phyloP scores from a whole-genome alignment of 2,888 invertebrate genomes.

The Heliconius sara region DNA sequence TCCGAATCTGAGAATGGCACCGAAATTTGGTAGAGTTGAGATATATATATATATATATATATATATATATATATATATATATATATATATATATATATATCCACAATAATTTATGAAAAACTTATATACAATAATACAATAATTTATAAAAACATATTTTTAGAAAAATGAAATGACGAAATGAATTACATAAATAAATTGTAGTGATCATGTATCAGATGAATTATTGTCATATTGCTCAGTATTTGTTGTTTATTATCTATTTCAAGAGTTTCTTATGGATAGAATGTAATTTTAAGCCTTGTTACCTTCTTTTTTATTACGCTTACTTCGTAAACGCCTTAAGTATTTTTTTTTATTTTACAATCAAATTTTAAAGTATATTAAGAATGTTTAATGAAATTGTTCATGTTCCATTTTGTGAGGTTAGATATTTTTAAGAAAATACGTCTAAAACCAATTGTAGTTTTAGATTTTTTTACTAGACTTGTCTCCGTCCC shows the following conservation, averaged over 20 bases:
- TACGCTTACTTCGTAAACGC: conserved; percentile 49
- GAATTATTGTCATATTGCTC: neutral
- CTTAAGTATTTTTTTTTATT: conserved; percentile 11
- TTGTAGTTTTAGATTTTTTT: conserved; percentile 22
- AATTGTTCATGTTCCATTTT: conserved; percentile 32
- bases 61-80: neutral
- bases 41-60: neutral
- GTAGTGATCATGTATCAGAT: conserved; percentile 1
- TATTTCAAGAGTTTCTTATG: neutral
- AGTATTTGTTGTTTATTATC: conserved; percentile 16
- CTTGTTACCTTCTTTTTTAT: conserved; percentile 50
- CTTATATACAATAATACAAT: no score
- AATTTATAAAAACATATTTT: neutral
- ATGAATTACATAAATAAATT: neutral
- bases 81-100: neutral
- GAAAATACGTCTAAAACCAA: conserved; percentile 5
- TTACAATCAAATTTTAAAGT: conserved; percentile 17
- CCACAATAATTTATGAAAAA: neutral
- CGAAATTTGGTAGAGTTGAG: conserved; percentile 88
- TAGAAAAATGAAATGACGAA: neutral
- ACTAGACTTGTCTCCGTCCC: conserved; percentile 60
- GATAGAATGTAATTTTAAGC: conserved; percentile 21
- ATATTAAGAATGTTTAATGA: conserved; percentile 25
- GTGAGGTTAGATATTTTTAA: conserved; percentile 37
- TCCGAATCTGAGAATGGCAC: conserved; percentile 86